Evolutionary conservation across 2,797 vertebrate species (phyloP), one percentile per base, ranked within the genome.

Genomic region (Pitangus sulphuratus): DNA sequence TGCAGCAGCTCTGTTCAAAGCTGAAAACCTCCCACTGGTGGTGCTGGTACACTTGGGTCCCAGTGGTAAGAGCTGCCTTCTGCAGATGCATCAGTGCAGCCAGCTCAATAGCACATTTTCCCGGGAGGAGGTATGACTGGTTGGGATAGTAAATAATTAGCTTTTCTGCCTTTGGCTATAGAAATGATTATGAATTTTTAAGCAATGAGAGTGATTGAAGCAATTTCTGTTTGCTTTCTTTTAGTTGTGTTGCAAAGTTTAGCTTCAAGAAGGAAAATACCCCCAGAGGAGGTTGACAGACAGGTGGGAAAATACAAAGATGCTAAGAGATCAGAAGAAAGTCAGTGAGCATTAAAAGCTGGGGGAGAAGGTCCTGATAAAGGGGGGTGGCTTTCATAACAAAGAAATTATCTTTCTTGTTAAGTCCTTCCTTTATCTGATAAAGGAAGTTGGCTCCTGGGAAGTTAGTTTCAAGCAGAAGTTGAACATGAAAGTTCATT

Each of bases 91-190:
- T 90, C 92, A 40, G 61, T 19, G 8, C 89, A 96, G 95, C 84
- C 40, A 6, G 54, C 83, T 92, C 93, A 42, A n/a, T 7, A 88
- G 87, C 87, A 76, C 47, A 68, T 94, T 92, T 95, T 96, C 94
- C 95, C 61, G 0, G 45, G 92, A 96, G 97, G 89, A 51, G 68
- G 58, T 57, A 35, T 86, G 80, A 77, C 89, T 97, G 95, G 84
- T 95, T 97, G 97, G 95, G 96, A 96, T 88, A 95, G 97, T 97
- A 98, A 98, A 97, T 98, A 98, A 98, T 98, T 97, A 98, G 97
- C 89, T 96, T 91, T 96, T 89, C 93, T 97, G 97, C 98, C 97
- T 96, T 94, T 35, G 93, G 98, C 97, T 97, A 95, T 71, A 97
- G 84, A 96, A 97, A 97, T 91, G 40, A 91, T 96, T 91, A 97